Evolutionary conservation across 2,113 vertebrate species (phyloP).

Genomic region (Rhea americana): DNA sequence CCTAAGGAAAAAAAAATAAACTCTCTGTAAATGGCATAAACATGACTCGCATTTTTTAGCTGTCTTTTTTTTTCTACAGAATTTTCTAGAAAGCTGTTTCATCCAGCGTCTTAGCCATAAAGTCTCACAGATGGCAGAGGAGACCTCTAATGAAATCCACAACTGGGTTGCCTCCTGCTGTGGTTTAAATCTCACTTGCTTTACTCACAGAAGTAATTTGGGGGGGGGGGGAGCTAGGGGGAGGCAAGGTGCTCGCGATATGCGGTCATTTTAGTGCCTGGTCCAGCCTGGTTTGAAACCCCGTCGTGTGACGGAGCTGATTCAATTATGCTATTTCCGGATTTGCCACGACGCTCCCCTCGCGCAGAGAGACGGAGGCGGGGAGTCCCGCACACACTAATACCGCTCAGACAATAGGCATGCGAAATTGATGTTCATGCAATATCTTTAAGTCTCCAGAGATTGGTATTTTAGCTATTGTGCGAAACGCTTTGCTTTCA

Average conservation of each 20-base stretch:
- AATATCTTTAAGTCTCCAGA: conserved; percentile 43
- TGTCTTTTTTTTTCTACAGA: background rate
- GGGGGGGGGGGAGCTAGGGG: background rate
- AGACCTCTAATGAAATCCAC: conserved; percentile 3
- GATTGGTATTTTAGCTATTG: conserved; percentile 53
- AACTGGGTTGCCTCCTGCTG: background rate
- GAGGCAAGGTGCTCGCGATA: background rate
- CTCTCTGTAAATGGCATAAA: background rate
- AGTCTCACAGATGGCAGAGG: background rate
- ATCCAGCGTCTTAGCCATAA: background rate
- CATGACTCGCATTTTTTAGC: background rate
- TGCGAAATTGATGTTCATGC: conserved; percentile 58
- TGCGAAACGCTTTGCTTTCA: background rate
- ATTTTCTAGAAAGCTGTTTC: conserved; percentile 32
- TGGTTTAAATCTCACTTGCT: background rate
- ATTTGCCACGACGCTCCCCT: conserved; percentile 4
- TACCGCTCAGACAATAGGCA: conserved; percentile 47
- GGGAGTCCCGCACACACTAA: background rate
- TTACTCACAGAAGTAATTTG: background rate
- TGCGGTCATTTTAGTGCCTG: background rate
- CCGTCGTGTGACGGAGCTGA: conserved; percentile 5
- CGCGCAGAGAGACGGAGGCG: background rate
- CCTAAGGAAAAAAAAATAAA: background rate
- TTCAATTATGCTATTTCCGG: conserved; percentile 23
- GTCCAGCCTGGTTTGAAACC: background rate